Base-by-base conservation (phyloP, 1,140 invertebrate genomes). In the Megalonaias nervosa region DNA sequence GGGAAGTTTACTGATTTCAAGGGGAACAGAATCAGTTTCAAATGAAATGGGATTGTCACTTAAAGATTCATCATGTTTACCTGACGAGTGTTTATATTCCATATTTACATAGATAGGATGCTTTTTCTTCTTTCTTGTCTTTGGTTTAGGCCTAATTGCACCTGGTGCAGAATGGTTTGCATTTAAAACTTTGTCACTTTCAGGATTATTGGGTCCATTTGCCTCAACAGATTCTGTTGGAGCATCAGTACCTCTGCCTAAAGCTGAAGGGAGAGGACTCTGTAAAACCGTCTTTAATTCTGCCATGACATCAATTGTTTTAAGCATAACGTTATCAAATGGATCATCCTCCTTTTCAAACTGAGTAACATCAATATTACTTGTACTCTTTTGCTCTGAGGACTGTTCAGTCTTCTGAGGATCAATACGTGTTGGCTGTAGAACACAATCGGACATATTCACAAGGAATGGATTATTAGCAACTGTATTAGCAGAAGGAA, bases 291-390 rank as follows among this genome's bases (percentile, higher is more conserved):
- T 81, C 21, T 80, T 81, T 61, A 87, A 55, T 65, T 87, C 86
- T 26, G 86, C 84, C 79, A 85, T 82, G 16, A 84, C 86, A 79
- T 87, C 81, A 23, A 87, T 77, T 26, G 82, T 81, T 70, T 87
- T 83, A n/a, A 82, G 75, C 67, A 85, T 83, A 31, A 87, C 59
- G 66, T 85, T 83, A 61, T 87, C 82, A 85, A 87, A 87, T 14
- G 84, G 83, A 74, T 87, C 83, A 59, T 81, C 83, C 64, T 84
- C 86, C 21, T 81, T 77, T 73, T 87, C 86, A 84, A 87, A 87
- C 82, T 77, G 72, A 2, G 82, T 73, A 5, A 87, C 48, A 70
- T 87, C 86, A 77, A 87, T 61, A 57, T 75, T n/a, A 64, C 16
- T 67, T 66, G 57, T 60, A n/a, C 13, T 5, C 60, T 62, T 62